Base-by-base conservation (phyloP, 2,888 invertebrate genomes). In the Noctua comes region DNA sequence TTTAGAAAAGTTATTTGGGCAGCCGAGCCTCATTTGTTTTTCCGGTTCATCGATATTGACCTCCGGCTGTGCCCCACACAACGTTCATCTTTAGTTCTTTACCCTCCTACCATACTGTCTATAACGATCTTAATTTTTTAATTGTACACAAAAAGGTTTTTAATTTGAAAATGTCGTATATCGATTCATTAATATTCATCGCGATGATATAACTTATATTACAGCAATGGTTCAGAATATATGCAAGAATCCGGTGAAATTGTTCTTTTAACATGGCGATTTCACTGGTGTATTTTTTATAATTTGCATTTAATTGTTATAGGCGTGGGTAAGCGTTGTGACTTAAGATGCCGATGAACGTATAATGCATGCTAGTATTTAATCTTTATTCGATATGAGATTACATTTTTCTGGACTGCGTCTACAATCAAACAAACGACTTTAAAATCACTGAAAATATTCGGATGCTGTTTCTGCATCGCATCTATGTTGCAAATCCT, bases 141-240 rank as follows among this genome's bases (percentile, higher is more conserved):
- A 86, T 85, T 76, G 79, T 54, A 74, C 31, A 64, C 57, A 73
- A 78, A 79, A 57, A 68, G 31, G 59, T 13, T 82, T 84, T 79
- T 80, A 76, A 74, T 79, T 80, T 31, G 24, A 68, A 82, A 84
- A 84, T 85, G 74, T 86, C 70, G 79, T 89, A 84, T 88, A 88
- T n/a, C n/a, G 84, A 82, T 86, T 87, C 89, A 93, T 94, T 89
- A 91, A 94, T 94, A 95, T 95, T 94, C 91, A 94, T 90, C 83
- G 72, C 46, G 36, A 72, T 90, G 87, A 88, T 86, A 87, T 88
- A 88, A 89, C 80, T 85, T 84, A 84, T 89, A 84, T 89, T 87
- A 88, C 86, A 77, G 79, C 73, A 79, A 84, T 89, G 84, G 78
- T 83, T 77, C 46, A 80, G 82, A 88, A 88, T 86, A 84, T 92